Conservation (phyloP, 92 coral and sea anemone genomes). For the Bergia sp. region DNA sequence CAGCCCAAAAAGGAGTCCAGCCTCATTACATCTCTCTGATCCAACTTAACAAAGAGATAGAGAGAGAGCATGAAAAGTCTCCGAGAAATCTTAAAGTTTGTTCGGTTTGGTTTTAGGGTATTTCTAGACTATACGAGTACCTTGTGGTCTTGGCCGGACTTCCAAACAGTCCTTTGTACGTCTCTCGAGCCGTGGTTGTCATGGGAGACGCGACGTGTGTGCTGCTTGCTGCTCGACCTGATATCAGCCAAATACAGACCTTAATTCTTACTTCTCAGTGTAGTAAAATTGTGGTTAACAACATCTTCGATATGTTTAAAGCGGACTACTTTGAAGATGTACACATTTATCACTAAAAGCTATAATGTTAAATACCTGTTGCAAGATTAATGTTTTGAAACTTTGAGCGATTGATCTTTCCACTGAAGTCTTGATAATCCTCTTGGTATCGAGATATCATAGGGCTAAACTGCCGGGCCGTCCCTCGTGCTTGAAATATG, state of each 20-base stretch:
- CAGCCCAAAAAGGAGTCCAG: too few species aligned
- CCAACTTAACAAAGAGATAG: too few species aligned
- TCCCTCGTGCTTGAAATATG: neutral
- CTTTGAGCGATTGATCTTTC: conserved; percentile 4
- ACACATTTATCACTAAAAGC: neutral
- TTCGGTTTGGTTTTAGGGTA: too few species aligned
- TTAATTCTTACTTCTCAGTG: too few species aligned
- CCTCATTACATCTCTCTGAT: too few species aligned
- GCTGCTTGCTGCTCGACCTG: neutral
- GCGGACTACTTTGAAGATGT: too few species aligned
- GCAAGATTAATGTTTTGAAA: conserved; percentile 25
- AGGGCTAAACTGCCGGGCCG: neutral
- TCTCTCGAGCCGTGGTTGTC: conserved; percentile 46
- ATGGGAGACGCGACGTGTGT: conserved; percentile 26
- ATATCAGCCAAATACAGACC: too few species aligned
- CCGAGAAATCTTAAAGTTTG: too few species aligned
- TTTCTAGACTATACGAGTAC: neutral
- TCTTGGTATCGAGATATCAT: conserved; percentile 11
- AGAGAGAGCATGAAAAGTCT: too few species aligned
- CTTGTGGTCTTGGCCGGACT: conserved; percentile 33
- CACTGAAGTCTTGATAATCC: conserved; percentile 36
- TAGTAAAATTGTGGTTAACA: neutral
- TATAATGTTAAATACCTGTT: conserved; percentile 7
- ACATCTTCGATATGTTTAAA: neutral
- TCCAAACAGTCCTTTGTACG: conserved; percentile 27